Conservation (phyloP, 2,113 vertebrate species). For the Prionailurus viverrinus region DNA sequence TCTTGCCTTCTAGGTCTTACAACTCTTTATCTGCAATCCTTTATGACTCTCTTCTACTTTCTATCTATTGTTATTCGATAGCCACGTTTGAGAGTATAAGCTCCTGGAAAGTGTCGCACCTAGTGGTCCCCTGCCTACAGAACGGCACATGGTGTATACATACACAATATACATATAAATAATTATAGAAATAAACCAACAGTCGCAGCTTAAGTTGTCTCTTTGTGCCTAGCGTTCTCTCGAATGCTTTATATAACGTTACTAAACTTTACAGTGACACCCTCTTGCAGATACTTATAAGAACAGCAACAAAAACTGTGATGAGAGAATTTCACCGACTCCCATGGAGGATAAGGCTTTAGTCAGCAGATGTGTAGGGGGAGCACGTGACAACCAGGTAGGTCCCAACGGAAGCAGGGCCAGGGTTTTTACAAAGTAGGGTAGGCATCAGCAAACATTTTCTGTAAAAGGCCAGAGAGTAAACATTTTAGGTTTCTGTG, state of each 20-base stretch:
- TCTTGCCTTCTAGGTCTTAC: background rate
- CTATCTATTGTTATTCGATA: background rate
- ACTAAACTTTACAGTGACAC: background rate
- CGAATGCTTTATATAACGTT: background rate
- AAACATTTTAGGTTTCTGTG: background rate
- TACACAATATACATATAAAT: background rate
- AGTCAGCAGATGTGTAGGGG: rapidly evolving
- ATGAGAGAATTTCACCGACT: background rate
- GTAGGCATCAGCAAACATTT: background rate
- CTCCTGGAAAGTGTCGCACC: background rate
- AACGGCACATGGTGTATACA: background rate
- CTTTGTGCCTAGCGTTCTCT: background rate
- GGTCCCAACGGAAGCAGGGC: background rate
- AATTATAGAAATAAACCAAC: background rate
- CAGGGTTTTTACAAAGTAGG: background rate
- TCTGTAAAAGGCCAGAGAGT: background rate
- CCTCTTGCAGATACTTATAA: background rate
- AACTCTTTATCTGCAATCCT: background rate
- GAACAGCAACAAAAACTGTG: background rate
- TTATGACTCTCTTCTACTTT: background rate
- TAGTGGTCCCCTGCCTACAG: background rate
- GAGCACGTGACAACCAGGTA: background rate
- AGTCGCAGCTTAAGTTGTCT: background rate
- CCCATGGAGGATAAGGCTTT: background rate
- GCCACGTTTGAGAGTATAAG: background rate